A percentile compares a stretch with the other conserved stretches of the same genome.
phyloP scores from a whole-genome alignment of 2,113 vertebrate genomes.

The Cinclus mexicanus region DNA sequence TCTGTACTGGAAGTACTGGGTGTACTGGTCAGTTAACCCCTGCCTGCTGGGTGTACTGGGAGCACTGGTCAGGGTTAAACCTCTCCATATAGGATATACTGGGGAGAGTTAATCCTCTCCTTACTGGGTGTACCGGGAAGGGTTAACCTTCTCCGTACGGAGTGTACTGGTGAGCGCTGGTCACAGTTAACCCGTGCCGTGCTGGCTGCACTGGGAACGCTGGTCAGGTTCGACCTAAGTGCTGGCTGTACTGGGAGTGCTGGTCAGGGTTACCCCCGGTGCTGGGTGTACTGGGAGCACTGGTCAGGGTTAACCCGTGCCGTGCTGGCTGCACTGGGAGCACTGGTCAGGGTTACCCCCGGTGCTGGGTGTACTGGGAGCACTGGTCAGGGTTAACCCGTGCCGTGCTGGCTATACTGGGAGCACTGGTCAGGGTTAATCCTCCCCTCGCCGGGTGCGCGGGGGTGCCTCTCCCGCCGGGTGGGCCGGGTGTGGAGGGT shows the following conservation, averaged over 20 bases:
- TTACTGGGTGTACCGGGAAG: neutral
- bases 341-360: neutral
- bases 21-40: neutral
- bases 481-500: no score
- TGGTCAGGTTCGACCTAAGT: no score
- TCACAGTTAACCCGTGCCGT: neutral
- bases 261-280: accelerated
- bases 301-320: neutral
- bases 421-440: neutral
- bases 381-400: neutral
- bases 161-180: neutral
- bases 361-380: neutral
- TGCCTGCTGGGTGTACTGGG: neutral
- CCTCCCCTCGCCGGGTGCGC: no score
- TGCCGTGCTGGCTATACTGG: neutral
- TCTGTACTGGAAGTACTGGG: neutral
- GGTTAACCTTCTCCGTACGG: neutral
- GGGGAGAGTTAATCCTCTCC: neutral
- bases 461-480: no score
- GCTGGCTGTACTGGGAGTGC: neutral
- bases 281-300: neutral
- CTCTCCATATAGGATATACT: neutral
- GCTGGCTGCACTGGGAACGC: neutral
- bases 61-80: neutral
- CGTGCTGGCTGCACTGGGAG: neutral